Conservation (phyloP, 2,888 invertebrate genomes). For the Aleiodes alternator region DNA sequence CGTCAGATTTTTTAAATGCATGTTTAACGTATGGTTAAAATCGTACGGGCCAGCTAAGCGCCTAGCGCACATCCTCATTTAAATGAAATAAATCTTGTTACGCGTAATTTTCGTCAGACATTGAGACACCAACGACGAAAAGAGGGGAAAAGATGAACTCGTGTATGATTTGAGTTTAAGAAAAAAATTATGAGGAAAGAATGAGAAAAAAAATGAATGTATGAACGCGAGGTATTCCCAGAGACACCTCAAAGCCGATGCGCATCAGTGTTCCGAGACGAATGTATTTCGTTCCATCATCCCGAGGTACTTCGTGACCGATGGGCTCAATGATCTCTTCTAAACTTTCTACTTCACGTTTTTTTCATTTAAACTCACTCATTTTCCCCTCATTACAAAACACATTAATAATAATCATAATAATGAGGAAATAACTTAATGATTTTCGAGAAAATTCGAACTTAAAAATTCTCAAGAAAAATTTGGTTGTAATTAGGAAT, state of each 20-base stretch:
- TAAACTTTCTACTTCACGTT: not conserved
- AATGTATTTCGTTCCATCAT: constrained; percentile 66
- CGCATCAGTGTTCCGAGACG: constrained; percentile 60
- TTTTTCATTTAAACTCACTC: not conserved
- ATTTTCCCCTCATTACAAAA: constrained; percentile 6
- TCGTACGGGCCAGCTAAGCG: constrained; percentile 50
- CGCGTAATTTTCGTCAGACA: constrained; percentile 67
- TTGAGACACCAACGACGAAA: constrained; percentile 44
- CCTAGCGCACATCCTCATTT: constrained; percentile 71
- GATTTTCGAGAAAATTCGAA: too few relatives aligned
- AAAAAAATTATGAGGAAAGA: constrained; percentile 34
- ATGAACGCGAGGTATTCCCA: constrained; percentile 31
- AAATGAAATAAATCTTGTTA: constrained; percentile 73
- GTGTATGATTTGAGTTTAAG: constrained; percentile 16
- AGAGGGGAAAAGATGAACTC: constrained; percentile 19
- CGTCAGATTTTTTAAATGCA: constrained; percentile 11
- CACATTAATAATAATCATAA: too few relatives aligned
- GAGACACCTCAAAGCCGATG: constrained; percentile 33
- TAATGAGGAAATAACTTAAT: too few relatives aligned
- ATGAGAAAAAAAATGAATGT: constrained; percentile 42
- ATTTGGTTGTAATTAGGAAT: too few relatives aligned
- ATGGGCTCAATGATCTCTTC: constrained; percentile 46
- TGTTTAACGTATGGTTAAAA: constrained; percentile 11
- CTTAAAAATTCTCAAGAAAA: too few relatives aligned
- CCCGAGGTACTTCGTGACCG: constrained; percentile 48